These are phyloP conservation scores for Pipa parva DNA, from an alignment of 2,113 vertebrate species.

Conservation along the genomic window DNA sequence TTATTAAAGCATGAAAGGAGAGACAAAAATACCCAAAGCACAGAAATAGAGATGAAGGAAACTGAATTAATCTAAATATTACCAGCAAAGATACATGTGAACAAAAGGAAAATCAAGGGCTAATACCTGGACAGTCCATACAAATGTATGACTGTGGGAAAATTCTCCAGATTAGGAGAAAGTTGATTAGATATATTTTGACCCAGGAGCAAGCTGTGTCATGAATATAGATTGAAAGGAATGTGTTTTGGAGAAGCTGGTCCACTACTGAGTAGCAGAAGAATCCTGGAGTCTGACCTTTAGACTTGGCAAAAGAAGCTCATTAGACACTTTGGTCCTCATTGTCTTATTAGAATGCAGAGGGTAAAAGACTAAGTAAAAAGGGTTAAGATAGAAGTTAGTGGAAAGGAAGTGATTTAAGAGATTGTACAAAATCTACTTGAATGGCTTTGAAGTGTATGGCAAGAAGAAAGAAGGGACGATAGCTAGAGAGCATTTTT, in stretches of 20 bases:
- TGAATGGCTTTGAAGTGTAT: not conserved
- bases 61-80: not conserved
- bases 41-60: no score
- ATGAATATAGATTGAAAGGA: not conserved
- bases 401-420: not conserved
- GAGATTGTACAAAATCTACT: not conserved
- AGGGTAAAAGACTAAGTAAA: not conserved
- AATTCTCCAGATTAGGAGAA: not conserved
- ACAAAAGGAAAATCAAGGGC: not conserved
- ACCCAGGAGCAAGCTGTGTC: not conserved
- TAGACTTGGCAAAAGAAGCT: not conserved
- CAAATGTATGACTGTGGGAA: not conserved
- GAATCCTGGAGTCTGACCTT: not conserved
- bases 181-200: constrained; percentile 1
- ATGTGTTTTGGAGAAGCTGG: not conserved
- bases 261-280: not conserved
- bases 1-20: no score
- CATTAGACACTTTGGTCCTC: not conserved
- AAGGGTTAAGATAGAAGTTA: not conserved
- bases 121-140: not conserved
- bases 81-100: not conserved
- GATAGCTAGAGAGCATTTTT: not conserved
- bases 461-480: not conserved
- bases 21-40: no score
- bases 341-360: not conserved